Evolutionary conservation across 2,888 invertebrate species (phyloP), one percentile per base, ranked within the genome.

Genomic region (Fragum sueziense): DNA sequence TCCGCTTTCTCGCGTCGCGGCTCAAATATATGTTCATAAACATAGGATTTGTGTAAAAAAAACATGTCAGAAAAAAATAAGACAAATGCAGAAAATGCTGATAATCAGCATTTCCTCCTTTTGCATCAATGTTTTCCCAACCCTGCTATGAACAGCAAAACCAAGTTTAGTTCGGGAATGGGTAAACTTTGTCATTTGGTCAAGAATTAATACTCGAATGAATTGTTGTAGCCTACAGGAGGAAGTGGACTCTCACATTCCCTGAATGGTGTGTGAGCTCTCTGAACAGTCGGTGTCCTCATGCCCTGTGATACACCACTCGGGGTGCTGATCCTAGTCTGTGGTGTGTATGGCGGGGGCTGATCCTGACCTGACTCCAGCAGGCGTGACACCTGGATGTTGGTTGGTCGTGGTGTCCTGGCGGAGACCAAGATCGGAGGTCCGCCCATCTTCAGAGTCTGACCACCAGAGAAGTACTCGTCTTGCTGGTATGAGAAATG

Each of bases 211-310:
- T n/a, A n/a, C n/a, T n/a, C n/a, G n/a, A n/a, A n/a, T n/a, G n/a
- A 33, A 17, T 3, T 33, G 20, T 34, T 17, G 22, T 34, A 41
- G 11, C 74, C 69, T 2, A 71, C 79, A 3, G 82, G 82, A 1
- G 79, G 79, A 31, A 77, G 27, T 1, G 79, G 79, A 31, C 82
- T 79, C 9, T 70, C 74, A 22, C 62, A n/a, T 0, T 74, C 79
- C 25, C 69, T 57, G 33, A 79, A 73, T 17, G 79, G 73, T 0
- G 76, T 70, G n/a, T 72, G 68, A 4, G 69, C 57, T 52, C 74
- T 27, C 7, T 52, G 22, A 25, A 62, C 22, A 22, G 25, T 51
- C 0, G 78, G 78, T 6, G 76, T 71, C n/a, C 41, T 17, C 25
- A 33, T 62, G 20, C 75, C 76, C 54, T 25, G 54, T 22, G 37